Evolutionary conservation across 2,113 vertebrate species (phyloP), one percentile per base, ranked within the genome.

Genomic region (Ptyas mucosa): DNA sequence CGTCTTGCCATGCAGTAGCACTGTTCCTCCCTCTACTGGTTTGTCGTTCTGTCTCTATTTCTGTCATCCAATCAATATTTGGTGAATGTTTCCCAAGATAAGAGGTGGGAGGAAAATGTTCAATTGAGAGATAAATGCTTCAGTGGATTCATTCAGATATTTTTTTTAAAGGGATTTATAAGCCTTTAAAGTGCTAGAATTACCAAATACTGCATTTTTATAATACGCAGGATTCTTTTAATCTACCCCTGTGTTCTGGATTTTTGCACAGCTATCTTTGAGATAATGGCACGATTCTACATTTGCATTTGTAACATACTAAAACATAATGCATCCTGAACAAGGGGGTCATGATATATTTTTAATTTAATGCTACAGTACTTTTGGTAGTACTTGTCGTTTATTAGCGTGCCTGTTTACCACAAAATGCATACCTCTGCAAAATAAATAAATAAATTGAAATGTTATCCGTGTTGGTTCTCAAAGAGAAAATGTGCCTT

Each of bases 321-420:
- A 94, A 95, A 93, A 61, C 43, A 34, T 94, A 94, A 94, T 87
- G 10, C 29, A 93, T 95, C 95, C 94, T 94, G 86, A 94, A 61
- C 64, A 15, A 94, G 85, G 23, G 8, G 57, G 29, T 95, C 92
- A 94, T 96, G 94, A 92, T 95, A 95, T 95, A 26, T 92, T 69
- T 95, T 97, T 97, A 96, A 97, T 94, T 96, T 92, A 95, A 94
- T 94, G 94, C 52, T 91, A 95, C 87, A 92, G 54, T 94, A 89
- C 57, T 93, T 97, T 90, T 95, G 92, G 89, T 75, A 96, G 23
- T 93, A 95, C 57, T 93, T 95, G 92, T 95, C 88, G 93, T 95
- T 96, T 97, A 94, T 97, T 93, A 95, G 95, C 95, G 94, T 94
- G 95, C 3, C 64, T 91, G 1, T 9, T 93, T 90, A 94, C 94